These are phyloP conservation scores for Microtus ochrogaster DNA, from an alignment of 2,113 vertebrate species.

Conservation along the genomic window DNA sequence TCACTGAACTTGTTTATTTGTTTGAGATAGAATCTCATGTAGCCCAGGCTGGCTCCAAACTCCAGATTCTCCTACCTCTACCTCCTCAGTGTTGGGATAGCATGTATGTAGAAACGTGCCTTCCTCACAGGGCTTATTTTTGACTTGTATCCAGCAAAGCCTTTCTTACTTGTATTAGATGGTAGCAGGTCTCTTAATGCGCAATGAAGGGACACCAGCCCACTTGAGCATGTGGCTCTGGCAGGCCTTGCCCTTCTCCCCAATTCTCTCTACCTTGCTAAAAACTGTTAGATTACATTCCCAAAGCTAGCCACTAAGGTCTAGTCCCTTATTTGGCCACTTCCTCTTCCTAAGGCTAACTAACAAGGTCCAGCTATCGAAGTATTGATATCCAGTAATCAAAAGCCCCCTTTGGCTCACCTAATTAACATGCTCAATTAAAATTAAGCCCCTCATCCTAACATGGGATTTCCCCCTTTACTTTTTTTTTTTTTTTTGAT, in stretches of 20 bases:
- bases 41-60: background rate
- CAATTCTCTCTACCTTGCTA: too few species aligned
- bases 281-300: too few species aligned
- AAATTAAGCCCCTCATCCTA: background rate
- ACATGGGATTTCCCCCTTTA: background rate
- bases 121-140: background rate
- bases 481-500: too few species aligned
- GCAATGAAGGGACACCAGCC: background rate
- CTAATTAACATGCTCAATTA: background rate
- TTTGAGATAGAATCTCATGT: background rate
- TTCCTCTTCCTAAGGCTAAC: too few species aligned
- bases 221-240: too few species aligned
- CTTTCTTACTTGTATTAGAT: background rate
- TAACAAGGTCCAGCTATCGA: too few species aligned
- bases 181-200: background rate
- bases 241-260: too few species aligned
- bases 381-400: too few species aligned
- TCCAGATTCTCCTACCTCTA: background rate
- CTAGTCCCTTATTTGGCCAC: too few species aligned
- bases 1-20: background rate
- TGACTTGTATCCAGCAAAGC: background rate
- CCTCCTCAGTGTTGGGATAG: background rate
- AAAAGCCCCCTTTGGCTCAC: too few species aligned
- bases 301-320: too few species aligned
- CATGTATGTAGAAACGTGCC: background rate